These are phyloP conservation scores for Ophion obscuratus DNA, from an alignment of 2,888 invertebrate genomes.

Conservation along the genomic window DNA sequence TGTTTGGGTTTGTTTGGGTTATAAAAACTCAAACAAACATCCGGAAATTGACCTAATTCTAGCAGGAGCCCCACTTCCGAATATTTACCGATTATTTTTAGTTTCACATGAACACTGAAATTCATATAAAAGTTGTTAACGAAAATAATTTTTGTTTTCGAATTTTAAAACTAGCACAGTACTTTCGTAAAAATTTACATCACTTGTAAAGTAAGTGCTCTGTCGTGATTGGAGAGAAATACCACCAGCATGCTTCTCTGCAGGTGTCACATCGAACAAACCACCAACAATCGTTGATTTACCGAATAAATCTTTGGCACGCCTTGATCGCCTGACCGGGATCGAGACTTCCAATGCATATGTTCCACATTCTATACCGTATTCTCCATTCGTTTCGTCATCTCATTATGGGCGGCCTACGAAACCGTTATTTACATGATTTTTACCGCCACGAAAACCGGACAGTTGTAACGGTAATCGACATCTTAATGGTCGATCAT, in stretches of 20 bases:
- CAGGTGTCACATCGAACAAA: slow-evolving; percentile 8
- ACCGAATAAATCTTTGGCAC: slow-evolving; percentile 39
- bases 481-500: slow-evolving; percentile 47
- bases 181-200: neutral
- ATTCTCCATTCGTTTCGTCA: slow-evolving; percentile 32
- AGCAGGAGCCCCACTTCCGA: too few species aligned
- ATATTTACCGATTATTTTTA: neutral
- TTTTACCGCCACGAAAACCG: slow-evolving; percentile 37
- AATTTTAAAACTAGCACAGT: neutral
- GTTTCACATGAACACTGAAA: neutral
- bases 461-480: slow-evolving; percentile 58
- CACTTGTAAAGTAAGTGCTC: neutral
- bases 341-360: slow-evolving; percentile 34
- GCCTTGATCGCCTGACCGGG: neutral
- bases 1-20: too few species aligned
- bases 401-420: slow-evolving; percentile 42
- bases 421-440: slow-evolving; percentile 69
- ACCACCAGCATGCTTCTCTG: slow-evolving; percentile 6
- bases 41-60: too few species aligned
- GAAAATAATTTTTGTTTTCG: neutral
- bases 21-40: too few species aligned
- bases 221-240: neutral
- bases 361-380: slow-evolving; percentile 31
- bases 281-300: slow-evolving; percentile 44
- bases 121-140: neutral